Conservation (phyloP, 1,140 invertebrate genomes). For the Chironomus tepperi region DNA sequence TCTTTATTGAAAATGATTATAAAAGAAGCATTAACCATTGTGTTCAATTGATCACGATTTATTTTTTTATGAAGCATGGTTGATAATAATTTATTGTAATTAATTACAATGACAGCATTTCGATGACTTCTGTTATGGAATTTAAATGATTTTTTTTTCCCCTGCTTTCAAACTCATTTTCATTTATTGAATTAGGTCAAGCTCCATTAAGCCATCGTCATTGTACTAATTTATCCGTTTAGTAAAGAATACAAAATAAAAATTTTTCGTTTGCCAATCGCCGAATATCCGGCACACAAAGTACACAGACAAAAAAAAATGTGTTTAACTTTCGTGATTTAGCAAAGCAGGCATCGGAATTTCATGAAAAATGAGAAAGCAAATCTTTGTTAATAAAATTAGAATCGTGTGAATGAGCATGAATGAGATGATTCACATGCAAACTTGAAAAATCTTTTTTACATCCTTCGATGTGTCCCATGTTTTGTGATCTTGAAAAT, state of each 20-base stretch:
- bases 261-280: not conserved
- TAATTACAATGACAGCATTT: not conserved
- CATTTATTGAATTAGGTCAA: not conserved
- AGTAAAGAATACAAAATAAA: not conserved
- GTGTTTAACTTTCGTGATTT: too few species aligned
- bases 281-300: not conserved
- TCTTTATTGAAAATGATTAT: not conserved
- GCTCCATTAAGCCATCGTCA: not conserved
- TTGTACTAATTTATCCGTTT: not conserved
- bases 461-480: too few species aligned
- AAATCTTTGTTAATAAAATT: too few species aligned
- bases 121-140: not conserved
- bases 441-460: too few species aligned
- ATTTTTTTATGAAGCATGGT: not conserved
- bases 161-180: not conserved
- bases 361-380: too few species aligned
- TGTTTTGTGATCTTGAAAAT: too few species aligned
- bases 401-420: too few species aligned
- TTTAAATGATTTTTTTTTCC: not conserved
- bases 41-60: constrained; percentile 18
- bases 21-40: not conserved
- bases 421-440: too few species aligned
- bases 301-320: too few species aligned
- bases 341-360: too few species aligned
- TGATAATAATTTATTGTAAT: not conserved